phyloP scores from a whole-genome alignment of 2,113 vertebrate genomes.

The Fregetta grallaria region DNA sequence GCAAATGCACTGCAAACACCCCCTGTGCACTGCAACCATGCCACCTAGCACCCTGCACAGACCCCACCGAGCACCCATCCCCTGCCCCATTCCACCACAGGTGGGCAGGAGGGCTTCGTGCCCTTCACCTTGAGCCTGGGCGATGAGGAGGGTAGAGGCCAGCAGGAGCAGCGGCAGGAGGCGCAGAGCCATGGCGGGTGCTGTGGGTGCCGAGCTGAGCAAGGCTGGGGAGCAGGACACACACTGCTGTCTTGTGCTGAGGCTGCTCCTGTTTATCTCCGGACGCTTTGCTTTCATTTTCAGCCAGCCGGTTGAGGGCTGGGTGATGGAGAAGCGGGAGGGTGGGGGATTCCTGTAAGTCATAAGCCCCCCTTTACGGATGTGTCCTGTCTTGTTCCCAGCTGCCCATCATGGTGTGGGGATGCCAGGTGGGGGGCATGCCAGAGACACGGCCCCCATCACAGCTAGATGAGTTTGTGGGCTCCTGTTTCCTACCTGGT shows the following conservation, averaged over 20 bases:
- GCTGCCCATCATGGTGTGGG: fast-evolving
- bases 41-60: fast-evolving
- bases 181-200: not conserved
- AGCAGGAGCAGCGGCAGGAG: not conserved
- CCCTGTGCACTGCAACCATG: fast-evolving
- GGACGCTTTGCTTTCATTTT: conserved; percentile 48
- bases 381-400: conserved; percentile 8
- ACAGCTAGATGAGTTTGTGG: not conserved
- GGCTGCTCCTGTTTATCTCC: conserved; percentile 45
- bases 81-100: not conserved
- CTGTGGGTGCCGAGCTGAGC: not conserved
- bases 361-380: not conserved
- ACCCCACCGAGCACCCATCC: fast-evolving
- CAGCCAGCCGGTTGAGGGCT: not conserved
- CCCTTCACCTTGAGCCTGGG: conserved; percentile 24
- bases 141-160: not conserved
- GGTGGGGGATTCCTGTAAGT: conserved; percentile 53
- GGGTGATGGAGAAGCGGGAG: not conserved
- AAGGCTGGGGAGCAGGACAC: not conserved
- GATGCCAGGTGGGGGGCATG: not conserved
- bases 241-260: not conserved
- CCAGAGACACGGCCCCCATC: not conserved
- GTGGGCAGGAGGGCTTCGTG: not conserved
- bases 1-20: not conserved
- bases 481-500: not conserved